These are phyloP conservation scores for Harpegnathos saltator DNA, from an alignment of 1,140 invertebrate species.

Conservation along the genomic window DNA sequence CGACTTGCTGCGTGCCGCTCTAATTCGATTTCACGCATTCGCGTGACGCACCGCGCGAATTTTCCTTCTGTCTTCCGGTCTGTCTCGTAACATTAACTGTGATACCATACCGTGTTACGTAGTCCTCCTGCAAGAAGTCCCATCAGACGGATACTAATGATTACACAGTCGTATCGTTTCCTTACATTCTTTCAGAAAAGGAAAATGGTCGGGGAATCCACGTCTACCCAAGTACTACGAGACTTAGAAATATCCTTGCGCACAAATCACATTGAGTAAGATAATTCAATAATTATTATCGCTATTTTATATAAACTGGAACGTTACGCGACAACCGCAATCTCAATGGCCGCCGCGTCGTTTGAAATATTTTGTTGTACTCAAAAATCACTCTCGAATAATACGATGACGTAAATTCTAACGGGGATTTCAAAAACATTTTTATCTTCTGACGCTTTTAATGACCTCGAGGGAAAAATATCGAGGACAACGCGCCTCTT, in stretches of 20 bases:
- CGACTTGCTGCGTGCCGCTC: no score
- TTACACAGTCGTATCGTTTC: slow-evolving; percentile 85
- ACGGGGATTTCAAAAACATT: no score
- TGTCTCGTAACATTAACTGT: no score
- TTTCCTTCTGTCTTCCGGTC: no score
- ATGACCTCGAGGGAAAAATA: background rate
- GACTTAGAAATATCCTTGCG: slow-evolving; percentile 99
- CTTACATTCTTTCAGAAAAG: slow-evolving; percentile 93
- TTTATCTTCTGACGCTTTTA: background rate
- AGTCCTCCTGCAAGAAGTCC: slow-evolving; percentile 14
- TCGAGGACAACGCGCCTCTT: background rate
- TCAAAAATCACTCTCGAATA: no score
- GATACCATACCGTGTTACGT: background rate
- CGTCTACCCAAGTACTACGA: slow-evolving; percentile 98
- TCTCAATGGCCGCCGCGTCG: no score
- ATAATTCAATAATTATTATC: slow-evolving; percentile 66
- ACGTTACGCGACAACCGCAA: no score
- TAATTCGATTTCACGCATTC: no score
- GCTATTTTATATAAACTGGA: slow-evolving; percentile 5
- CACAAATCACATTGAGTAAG: slow-evolving; percentile 99
- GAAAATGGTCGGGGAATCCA: slow-evolving; percentile 98
- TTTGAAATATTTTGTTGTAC: background rate
- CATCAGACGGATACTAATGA: slow-evolving; percentile 79
- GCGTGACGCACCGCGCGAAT: no score
- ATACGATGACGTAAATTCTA: no score